phyloP scores from a whole-genome alignment of 2,797 vertebrate genomes.

The Peromyscus nudipes region DNA sequence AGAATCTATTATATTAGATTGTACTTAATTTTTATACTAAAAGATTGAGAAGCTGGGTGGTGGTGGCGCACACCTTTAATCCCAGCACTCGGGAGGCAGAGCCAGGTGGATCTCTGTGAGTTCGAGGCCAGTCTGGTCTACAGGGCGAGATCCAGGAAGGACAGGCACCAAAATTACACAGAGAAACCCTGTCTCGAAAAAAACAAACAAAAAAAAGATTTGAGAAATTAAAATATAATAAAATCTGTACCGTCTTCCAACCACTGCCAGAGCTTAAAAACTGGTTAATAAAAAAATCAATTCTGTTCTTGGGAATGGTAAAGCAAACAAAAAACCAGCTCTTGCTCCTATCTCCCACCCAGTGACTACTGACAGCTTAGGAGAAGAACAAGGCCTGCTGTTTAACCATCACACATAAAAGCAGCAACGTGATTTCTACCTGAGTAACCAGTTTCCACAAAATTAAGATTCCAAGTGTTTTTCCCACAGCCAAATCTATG shows the following conservation, averaged over 20 bases:
- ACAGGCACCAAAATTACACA: too few relatives aligned
- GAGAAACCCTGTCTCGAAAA: too few relatives aligned
- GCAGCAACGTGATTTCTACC: conserved; percentile 11
- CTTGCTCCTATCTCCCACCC: neutral
- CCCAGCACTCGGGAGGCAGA: too few relatives aligned
- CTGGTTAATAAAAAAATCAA: conserved; percentile 39
- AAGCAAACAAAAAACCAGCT: conserved; percentile 35
- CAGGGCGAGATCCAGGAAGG: too few relatives aligned
- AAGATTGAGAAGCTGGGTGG: neutral
- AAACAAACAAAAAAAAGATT: too few relatives aligned
- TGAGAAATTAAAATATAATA: conserved; percentile 9
- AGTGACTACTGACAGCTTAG: neutral
- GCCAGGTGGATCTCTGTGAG: too few relatives aligned
- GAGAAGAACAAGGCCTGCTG: conserved; percentile 18
- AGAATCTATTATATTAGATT: neutral
- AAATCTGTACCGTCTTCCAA: conserved; percentile 55
- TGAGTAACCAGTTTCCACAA: conserved; percentile 35
- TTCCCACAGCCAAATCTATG: neutral
- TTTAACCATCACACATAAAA: neutral
- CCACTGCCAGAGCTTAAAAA: conserved; percentile 38
- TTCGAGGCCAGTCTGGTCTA: too few relatives aligned
- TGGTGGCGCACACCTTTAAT: too few relatives aligned
- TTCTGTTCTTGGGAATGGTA: conserved; percentile 49
- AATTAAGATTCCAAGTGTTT: neutral
- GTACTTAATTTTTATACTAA: neutral